A percentile compares a stretch with the other conserved stretches of the same genome.
Evolutionary conservation across 2,888 invertebrate genomes (phyloP).

Genomic region (Athalia cordata): DNA sequence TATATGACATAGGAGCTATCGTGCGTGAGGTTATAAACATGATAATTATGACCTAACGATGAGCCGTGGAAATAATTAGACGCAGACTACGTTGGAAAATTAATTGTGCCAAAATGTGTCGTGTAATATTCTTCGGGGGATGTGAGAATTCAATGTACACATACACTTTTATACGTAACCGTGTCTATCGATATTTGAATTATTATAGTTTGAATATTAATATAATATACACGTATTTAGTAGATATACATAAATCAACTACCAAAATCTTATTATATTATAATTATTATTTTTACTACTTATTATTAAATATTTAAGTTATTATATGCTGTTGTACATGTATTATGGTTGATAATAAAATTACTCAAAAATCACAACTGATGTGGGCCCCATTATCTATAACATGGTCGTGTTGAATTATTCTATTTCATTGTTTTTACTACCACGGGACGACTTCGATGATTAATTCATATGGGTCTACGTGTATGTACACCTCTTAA

Average conservation of each 20-base stretch:
- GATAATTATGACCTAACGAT: no score
- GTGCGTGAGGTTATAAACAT: no score
- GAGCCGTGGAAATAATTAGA: no score
- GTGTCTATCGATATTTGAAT: constrained; percentile 44
- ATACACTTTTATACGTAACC: constrained; percentile 54
- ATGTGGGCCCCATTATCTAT: not conserved
- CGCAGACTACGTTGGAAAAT: no score
- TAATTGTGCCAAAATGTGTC: constrained; percentile 16
- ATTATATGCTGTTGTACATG: constrained; percentile 56
- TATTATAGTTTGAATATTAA: constrained; percentile 26
- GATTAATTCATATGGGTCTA: no score
- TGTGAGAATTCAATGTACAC: constrained; percentile 9
- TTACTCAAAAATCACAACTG: constrained; percentile 39
- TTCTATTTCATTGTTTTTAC: no score
- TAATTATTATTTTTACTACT: constrained; percentile 41
- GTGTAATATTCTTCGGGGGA: not conserved
- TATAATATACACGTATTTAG: constrained; percentile 48
- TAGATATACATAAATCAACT: constrained; percentile 50
- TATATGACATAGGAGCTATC: no score
- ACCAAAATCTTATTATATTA: constrained; percentile 40
- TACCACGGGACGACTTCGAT: no score
- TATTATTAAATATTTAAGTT: constrained; percentile 43
- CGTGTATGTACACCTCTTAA: no score
- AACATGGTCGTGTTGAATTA: not conserved
- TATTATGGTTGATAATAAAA: constrained; percentile 58